Base-by-base conservation (phyloP, 2,113 vertebrate genomes). In the Lanius collurio region DNA sequence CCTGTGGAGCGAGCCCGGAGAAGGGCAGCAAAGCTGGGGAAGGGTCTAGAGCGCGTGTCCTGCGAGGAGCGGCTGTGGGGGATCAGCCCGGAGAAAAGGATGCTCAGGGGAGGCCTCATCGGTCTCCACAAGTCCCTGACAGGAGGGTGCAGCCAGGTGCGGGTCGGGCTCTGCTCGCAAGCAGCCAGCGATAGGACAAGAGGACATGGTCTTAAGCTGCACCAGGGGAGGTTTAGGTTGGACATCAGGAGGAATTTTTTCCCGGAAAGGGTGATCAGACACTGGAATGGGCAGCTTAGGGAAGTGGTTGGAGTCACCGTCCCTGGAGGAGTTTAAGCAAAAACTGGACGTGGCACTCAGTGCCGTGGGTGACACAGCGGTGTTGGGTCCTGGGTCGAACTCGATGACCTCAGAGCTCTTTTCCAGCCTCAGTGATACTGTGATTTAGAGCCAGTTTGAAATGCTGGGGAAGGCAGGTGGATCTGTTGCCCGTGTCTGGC, bases 401-500 rank as follows among this genome's bases (percentile, higher is more conserved):
- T 27, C 52, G 39, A 17, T 56, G 31, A 10, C 27, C 26, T 19
- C 22, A 7, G 44, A 42, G 31, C 27, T 5, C 13, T 74, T 81
- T 28, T 6, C 8, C 15, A 52, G 1, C 18, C 44, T 28, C 26
- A 15, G 15, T 21, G 37, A 0, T 55, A 17, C 5, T 14, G 59
- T 52, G 44, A 2, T 37, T 42, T 37, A 17, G 28, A 57, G 28
- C 11, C 49, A 0, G 0, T n/a, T 52, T 16, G 33, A 9, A 16
- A 2, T 3, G 28, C 24, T 3, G 30, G 28, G 37, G 11, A 39
- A 44, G 17, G 19, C 30, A 0, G 26, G 28, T 28, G 55, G 33
- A 3, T 22, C 3, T 5, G 10, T 11, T 31, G 44, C 23, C 62
- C 16, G 0, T 49, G 55, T 21, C 17, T 12, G 19, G n/a, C 13